Evolutionary conservation across 2,888 invertebrate species (phyloP).

Genomic region (Mantis religiosa): DNA sequence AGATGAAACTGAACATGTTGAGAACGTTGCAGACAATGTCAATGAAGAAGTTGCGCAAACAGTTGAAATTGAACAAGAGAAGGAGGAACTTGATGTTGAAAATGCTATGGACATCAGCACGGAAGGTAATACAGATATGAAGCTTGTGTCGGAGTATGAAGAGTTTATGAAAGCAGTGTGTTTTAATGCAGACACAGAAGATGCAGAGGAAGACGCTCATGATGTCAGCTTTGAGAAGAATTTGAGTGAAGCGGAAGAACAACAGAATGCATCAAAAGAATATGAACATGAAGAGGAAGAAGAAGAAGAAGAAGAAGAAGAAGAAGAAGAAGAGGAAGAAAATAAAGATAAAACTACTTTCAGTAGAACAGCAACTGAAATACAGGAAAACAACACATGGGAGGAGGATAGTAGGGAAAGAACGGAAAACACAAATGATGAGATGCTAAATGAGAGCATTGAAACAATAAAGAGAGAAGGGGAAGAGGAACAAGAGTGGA

Average conservation of each 20-base stretch:
- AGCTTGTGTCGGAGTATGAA: constrained; percentile 52
- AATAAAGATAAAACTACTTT: neutral
- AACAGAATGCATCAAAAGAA: neutral
- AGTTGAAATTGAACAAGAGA: neutral
- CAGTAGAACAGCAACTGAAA: neutral
- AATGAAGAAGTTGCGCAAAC: neutral
- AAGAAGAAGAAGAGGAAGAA: neutral
- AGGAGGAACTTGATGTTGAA: neutral
- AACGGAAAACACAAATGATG: neutral
- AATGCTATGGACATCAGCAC: neutral
- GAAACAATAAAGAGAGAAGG: neutral
- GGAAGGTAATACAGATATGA: constrained; percentile 30
- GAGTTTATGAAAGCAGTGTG: constrained; percentile 56
- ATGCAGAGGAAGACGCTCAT: neutral
- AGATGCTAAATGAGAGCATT: neutral
- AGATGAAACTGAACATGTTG: neutral
- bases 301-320: neutral
- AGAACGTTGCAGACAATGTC: neutral
- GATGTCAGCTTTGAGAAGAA: neutral
- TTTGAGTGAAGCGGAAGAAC: neutral
- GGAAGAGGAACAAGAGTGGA: neutral
- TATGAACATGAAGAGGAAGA: neutral
- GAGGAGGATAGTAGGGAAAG: constrained; percentile 4
- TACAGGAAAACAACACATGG: neutral
- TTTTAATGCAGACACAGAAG: constrained; percentile 37